These are phyloP conservation scores for Atractosteus spatula DNA, from an alignment of 2,113 vertebrate genomes.

Conservation along the genomic window DNA sequence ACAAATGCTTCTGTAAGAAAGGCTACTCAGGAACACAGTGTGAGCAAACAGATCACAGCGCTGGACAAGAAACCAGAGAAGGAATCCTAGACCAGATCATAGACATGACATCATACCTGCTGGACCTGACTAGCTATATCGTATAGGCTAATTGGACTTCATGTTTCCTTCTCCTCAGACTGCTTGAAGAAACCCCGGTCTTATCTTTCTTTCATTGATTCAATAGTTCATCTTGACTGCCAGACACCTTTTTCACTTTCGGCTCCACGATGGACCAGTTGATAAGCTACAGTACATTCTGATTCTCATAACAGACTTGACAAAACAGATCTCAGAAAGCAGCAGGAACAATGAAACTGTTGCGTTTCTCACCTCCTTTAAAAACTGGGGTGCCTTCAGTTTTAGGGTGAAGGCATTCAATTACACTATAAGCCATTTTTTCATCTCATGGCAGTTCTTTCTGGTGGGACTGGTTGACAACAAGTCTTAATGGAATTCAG, in stretches of 20 bases:
- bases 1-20: conserved; percentile 96
- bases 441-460: neutral
- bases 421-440: neutral
- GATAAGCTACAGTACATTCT: conserved; percentile 9
- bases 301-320: neutral
- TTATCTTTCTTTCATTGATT: conserved; percentile 1
- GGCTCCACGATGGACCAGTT: neutral
- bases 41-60: conserved; percentile 81
- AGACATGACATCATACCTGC: conserved; percentile 95
- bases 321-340: conserved; percentile 10
- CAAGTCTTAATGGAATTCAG: neutral
- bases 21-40: conserved; percentile 75
- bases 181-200: conserved; percentile 18
- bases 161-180: conserved; percentile 28
- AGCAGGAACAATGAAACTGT: neutral
- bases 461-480: neutral
- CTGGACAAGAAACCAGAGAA: conserved; percentile 84
- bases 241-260: neutral
- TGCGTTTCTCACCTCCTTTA: neutral
- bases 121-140: conserved; percentile 95
- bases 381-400: neutral
- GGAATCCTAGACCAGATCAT: conserved; percentile 97
- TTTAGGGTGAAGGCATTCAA: neutral
- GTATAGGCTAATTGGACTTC: conserved; percentile 71
- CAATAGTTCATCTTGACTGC: neutral